Percentiles rank a stretch among this genome's conserved stretches.
Evolutionary conservation across 2,888 invertebrate genomes (phyloP).

Genomic region (Clusia tigrina): DNA sequence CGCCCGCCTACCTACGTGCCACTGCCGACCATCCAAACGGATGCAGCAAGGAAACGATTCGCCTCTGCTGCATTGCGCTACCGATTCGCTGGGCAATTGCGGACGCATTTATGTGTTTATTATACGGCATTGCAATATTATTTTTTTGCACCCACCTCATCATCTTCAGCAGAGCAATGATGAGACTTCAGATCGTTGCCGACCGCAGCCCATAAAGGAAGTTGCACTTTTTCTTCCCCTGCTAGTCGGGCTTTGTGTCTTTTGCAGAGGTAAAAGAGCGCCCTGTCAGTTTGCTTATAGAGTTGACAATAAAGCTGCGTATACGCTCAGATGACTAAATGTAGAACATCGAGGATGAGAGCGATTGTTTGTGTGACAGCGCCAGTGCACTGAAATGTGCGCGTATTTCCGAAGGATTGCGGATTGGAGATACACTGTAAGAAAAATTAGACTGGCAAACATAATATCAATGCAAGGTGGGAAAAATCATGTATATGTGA

Average conservation of each 20-base stretch:
- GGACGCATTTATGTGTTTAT: constrained; percentile 24
- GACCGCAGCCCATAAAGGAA: constrained; percentile 26
- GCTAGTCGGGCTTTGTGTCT: constrained; percentile 41
- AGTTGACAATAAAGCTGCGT: constrained; percentile 59
- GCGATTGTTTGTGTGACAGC: constrained; percentile 36
- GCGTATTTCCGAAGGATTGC: too few relatives aligned
- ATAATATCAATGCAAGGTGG: too few relatives aligned
- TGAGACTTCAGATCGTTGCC: constrained; percentile 25
- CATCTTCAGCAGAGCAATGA: constrained; percentile 10
- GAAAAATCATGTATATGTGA: too few relatives aligned
- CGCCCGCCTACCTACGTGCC: too few relatives aligned
- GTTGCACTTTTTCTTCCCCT: constrained; percentile 10
- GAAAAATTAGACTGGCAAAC: too few relatives aligned
- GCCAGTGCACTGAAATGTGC: neutral
- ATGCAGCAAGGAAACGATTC: too few relatives aligned
- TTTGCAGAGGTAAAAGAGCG: neutral
- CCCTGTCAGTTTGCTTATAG: constrained; percentile 31
- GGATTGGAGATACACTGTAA: too few relatives aligned
- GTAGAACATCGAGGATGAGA: constrained; percentile 52
- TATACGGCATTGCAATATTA: constrained; percentile 16
- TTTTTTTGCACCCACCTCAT: constrained; percentile 22
- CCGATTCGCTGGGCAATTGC: too few relatives aligned
- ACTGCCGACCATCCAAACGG: too few relatives aligned
- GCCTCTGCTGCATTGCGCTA: too few relatives aligned
- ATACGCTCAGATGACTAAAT: constrained; percentile 60